These are phyloP conservation scores for Morelia viridis DNA, from an alignment of 2,797 vertebrate genomes.

Conservation along the genomic window DNA sequence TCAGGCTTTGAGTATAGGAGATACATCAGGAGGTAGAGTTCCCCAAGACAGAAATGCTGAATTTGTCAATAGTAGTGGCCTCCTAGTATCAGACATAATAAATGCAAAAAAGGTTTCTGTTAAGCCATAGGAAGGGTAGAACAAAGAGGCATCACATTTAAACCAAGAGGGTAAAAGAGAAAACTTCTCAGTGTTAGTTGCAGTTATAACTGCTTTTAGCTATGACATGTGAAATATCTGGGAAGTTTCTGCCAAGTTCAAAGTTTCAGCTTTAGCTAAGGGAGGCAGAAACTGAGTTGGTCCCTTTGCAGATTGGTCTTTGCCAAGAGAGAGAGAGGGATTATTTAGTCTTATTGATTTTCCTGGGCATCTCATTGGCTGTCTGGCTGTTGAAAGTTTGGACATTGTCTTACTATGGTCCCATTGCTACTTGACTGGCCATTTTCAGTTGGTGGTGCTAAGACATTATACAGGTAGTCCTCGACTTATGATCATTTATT, in stretches of 20 bases:
- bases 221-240: too few relatives aligned
- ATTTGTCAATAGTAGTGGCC: neutral
- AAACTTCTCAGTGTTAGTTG: too few relatives aligned
- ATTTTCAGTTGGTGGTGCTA: neutral
- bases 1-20: neutral
- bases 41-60: neutral
- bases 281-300: too few relatives aligned
- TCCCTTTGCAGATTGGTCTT: too few relatives aligned
- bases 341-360: neutral
- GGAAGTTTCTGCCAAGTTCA: too few relatives aligned
- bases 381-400: neutral
- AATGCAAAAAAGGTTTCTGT: neutral
- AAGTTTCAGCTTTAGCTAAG: too few relatives aligned
- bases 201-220: too few relatives aligned
- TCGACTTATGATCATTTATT: too few relatives aligned
- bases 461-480: neutral
- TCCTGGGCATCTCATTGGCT: neutral
- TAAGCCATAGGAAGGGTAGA: too few relatives aligned
- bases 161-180: too few relatives aligned
- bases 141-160: too few relatives aligned
- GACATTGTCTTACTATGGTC: neutral
- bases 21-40: neutral
- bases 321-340: neutral
- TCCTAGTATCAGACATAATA: neutral
- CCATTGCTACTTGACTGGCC: neutral